phyloP scores from a whole-genome alignment of 2,113 vertebrate genomes.

The Isichthys henryi region DNA sequence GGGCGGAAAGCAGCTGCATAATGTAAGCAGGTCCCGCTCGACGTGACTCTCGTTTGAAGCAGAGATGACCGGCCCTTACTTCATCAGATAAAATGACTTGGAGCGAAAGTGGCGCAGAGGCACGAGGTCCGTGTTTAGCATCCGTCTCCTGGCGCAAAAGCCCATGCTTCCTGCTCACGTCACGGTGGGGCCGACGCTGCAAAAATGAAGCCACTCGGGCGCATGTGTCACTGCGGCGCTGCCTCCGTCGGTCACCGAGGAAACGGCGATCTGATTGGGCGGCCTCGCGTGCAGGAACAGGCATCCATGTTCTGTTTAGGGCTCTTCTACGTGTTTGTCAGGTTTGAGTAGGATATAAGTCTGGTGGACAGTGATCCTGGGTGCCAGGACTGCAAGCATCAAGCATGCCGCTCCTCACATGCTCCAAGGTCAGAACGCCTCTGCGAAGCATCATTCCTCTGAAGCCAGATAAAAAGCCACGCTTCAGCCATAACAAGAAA shows the following conservation, averaged over 20 bases:
- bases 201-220: not conserved
- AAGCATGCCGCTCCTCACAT: not conserved
- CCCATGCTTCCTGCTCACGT: not conserved
- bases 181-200: not conserved
- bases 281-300: not conserved
- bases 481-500: not conserved
- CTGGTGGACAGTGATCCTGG: not conserved
- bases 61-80: not conserved
- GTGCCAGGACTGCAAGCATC: not conserved
- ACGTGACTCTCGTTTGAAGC: not conserved
- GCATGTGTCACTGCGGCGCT: no score
- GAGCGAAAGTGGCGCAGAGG: not conserved
- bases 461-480: not conserved
- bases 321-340: not conserved
- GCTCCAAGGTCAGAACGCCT: not conserved
- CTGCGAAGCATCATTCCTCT: not conserved
- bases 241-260: not conserved
- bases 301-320: not conserved
- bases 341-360: not conserved
- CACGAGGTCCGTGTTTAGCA: not conserved
- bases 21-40: not conserved
- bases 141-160: not conserved
- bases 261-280: not conserved
- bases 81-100: conserved; percentile 10
- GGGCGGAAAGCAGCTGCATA: not conserved